Conservation (phyloP, 64 coral and sea anemone species). For the Pocillopora damicornis region DNA sequence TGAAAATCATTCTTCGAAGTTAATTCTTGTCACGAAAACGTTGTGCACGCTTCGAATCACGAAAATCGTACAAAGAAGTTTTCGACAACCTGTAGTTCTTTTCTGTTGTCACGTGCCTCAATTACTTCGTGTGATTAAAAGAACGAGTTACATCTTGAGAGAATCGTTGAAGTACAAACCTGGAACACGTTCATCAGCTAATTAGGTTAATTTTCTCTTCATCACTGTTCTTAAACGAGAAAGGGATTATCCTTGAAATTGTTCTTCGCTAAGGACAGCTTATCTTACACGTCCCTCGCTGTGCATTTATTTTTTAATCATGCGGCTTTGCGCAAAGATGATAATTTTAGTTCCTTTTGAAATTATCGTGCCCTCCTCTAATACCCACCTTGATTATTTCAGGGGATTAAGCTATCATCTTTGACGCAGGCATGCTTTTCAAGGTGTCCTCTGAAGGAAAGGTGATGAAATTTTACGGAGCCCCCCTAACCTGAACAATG, state of each 20-base stretch:
- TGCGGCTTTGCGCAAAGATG: not conserved
- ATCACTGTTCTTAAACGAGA: not conserved
- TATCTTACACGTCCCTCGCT: not conserved
- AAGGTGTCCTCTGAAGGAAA: too few species aligned
- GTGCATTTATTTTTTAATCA: not conserved
- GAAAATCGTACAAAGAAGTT: not conserved
- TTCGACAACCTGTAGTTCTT: too few species aligned
- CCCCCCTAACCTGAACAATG: too few species aligned
- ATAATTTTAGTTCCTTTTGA: not conserved
- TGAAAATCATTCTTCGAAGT: too few species aligned
- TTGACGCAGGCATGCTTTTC: too few species aligned
- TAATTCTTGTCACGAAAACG: not conserved
- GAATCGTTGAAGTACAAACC: not conserved
- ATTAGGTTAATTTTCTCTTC: slow-evolving; percentile 11
- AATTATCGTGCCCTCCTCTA: not conserved
- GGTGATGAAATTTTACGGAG: too few species aligned
- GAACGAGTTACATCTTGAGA: not conserved
- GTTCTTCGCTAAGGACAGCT: not conserved
- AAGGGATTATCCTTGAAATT: not conserved
- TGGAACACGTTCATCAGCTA: not conserved
- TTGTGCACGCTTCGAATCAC: not conserved
- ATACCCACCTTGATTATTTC: too few species aligned
- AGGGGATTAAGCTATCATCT: too few species aligned
- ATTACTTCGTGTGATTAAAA: not conserved
- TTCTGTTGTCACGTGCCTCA: not conserved